These are phyloP conservation scores for Motacilla tschutschensis DNA, from an alignment of 2,113 vertebrate genomes.

Conservation along the genomic window DNA sequence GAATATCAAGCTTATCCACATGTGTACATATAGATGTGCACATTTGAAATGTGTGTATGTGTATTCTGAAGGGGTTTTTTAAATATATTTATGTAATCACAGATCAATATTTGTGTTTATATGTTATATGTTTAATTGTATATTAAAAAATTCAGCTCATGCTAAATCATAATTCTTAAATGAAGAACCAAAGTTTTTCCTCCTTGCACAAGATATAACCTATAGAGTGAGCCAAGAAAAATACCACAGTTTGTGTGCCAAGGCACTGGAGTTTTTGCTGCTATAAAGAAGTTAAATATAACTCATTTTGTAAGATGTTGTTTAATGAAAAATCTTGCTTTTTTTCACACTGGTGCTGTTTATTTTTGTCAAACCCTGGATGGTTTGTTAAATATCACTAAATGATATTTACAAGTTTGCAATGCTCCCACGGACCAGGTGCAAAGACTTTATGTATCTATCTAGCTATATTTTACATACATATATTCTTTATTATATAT, in stretches of 20 bases:
- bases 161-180: neutral
- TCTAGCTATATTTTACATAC: neutral
- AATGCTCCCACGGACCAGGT: conserved; percentile 42
- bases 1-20: neutral
- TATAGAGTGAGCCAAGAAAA: neutral
- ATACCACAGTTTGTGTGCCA: neutral
- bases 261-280: neutral
- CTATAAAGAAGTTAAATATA: conserved; percentile 33
- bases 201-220: neutral
- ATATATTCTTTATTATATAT: neutral
- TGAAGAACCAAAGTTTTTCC: neutral
- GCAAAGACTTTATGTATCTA: conserved; percentile 4
- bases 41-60: neutral
- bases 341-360: conserved; percentile 29
- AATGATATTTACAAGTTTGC: conserved; percentile 59
- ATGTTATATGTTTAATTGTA: neutral
- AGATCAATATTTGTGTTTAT: neutral
- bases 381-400: conserved; percentile 62
- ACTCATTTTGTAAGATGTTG: conserved; percentile 33
- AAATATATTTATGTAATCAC: neutral
- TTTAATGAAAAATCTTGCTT: conserved; percentile 50
- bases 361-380: conserved; percentile 42
- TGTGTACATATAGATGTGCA: neutral
- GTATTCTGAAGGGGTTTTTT: neutral
- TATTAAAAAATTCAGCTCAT: neutral